phyloP scores from a whole-genome alignment of 2,888 invertebrate species.

The Therioaphis trifolii region DNA sequence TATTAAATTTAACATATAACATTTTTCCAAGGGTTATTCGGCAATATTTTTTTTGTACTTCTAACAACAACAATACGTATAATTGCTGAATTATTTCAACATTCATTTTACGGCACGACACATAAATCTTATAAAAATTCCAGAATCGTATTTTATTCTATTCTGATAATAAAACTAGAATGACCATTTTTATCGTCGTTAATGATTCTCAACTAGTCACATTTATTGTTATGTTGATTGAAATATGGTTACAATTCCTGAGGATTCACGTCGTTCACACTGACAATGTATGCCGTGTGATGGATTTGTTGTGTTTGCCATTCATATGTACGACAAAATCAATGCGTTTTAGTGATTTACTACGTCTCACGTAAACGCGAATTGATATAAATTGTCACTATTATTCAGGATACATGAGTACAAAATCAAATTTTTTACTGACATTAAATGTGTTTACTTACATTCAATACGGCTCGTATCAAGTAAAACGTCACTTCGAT shows the following conservation, averaged over 20 bases:
- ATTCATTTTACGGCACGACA: neutral
- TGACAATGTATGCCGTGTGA: neutral
- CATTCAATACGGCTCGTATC: slow-evolving; percentile 78
- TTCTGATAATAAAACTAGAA: neutral
- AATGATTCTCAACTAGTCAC: neutral
- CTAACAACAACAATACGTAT: neutral
- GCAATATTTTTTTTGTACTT: neutral
- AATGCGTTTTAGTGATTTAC: no score
- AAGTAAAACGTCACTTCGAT: slow-evolving; percentile 82
- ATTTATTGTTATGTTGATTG: neutral
- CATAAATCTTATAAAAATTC: no score
- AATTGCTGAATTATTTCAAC: neutral
- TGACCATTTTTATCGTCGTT: neutral
- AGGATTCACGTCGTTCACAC: neutral
- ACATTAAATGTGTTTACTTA: slow-evolving; percentile 71
- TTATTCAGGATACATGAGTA: neutral
- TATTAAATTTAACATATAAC: neutral
- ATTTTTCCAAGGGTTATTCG: neutral
- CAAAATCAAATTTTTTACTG: neutral
- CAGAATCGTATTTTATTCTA: no score
- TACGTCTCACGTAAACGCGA: neutral
- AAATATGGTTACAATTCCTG: neutral
- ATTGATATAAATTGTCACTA: neutral
- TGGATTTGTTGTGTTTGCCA: neutral
- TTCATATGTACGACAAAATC: neutral